Evolutionary conservation across 2,113 vertebrate species (phyloP).

Genomic region (Columba janthina): DNA sequence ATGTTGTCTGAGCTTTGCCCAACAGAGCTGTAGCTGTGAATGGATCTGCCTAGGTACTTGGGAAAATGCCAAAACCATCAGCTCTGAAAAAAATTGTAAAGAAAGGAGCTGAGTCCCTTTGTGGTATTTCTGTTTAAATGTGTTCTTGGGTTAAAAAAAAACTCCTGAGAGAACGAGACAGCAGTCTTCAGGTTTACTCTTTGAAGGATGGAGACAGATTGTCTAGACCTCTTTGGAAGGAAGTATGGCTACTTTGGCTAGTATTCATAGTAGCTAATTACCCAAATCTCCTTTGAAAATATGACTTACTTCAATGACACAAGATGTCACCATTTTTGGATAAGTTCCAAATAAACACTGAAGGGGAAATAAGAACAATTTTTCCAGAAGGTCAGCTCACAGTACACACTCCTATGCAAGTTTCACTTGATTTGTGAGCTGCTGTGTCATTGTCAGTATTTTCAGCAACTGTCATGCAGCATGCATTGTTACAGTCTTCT

Average conservation of each 20-base stretch:
- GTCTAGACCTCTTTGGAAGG: constrained; percentile 5
- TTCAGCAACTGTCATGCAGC: neutral
- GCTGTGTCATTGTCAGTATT: neutral
- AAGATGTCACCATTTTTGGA: neutral
- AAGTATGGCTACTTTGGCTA: neutral
- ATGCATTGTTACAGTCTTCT: neutral
- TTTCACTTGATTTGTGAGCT: neutral
- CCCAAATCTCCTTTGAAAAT: neutral
- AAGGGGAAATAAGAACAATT: neutral
- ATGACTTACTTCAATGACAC: neutral
- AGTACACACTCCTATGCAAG: neutral
- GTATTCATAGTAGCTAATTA: neutral
- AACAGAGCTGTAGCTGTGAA: neutral
- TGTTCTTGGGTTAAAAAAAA: neutral
- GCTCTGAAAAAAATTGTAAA: neutral
- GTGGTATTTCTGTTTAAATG: constrained; percentile 14
- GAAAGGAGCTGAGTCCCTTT: neutral
- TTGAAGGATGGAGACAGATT: neutral
- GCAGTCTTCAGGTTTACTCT: neutral
- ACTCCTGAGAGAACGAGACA: neutral
- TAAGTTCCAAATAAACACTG: neutral
- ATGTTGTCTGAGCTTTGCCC: neutral
- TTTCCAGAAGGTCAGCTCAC: neutral
- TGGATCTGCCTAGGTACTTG: neutral
- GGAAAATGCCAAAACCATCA: neutral